Evolutionary conservation across 2,888 invertebrate genomes (phyloP).

Genomic region (Eristalinus aeneus): DNA sequence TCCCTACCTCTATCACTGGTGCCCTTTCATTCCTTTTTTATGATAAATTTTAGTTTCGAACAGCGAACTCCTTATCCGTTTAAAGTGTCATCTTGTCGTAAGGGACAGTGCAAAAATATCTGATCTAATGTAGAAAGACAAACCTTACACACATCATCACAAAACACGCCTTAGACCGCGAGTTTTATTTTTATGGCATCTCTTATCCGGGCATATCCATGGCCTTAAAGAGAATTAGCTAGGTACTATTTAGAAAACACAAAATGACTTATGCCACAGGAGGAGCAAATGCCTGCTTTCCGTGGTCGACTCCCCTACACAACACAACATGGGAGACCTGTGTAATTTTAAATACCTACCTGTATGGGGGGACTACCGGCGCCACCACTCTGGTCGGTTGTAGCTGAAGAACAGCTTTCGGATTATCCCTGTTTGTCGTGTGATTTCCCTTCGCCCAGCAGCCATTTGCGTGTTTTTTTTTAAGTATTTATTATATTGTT

Average conservation of each 20-base stretch:
- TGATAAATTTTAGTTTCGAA: no score
- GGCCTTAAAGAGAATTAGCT: neutral
- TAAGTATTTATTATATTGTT: constrained; percentile 60
- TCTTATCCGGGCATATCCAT: neutral
- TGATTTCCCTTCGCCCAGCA: constrained; percentile 63
- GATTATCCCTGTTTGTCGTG: constrained; percentile 66
- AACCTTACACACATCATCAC: neutral
- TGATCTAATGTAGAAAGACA: neutral
- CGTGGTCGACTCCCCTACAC: neutral
- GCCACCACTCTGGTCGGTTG: constrained; percentile 1
- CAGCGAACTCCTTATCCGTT: no score
- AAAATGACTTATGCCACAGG: neutral
- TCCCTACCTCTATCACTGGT: no score
- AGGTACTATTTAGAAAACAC: neutral
- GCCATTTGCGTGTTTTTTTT: constrained; percentile 61
- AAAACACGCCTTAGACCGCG: neutral
- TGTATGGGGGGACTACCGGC: constrained; percentile 4
- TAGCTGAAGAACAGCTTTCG: constrained; percentile 47
- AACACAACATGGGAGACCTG: neutral
- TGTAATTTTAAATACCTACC: neutral
- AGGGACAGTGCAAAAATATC: neutral
- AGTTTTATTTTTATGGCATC: neutral
- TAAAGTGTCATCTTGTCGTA: neutral
- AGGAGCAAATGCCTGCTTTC: neutral
- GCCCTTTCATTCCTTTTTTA: no score